Conservation (phyloP, 2,888 invertebrate genomes). For the Dascillus cervinus region DNA sequence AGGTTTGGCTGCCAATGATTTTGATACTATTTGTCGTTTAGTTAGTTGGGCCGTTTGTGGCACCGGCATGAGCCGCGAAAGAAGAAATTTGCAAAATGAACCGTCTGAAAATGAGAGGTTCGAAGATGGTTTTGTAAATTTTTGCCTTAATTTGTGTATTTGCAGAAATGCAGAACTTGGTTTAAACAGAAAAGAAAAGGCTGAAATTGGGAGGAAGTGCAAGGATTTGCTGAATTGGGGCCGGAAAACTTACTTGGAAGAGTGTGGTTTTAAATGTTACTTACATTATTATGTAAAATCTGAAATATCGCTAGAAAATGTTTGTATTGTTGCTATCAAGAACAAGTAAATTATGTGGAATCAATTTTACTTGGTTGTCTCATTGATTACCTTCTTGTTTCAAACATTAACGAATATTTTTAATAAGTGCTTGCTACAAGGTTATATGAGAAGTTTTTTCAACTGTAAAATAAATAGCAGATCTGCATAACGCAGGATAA, state of each 20-base stretch:
- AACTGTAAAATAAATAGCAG: too few species aligned
- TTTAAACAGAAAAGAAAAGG: constrained; percentile 45
- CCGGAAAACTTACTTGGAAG: constrained; percentile 54
- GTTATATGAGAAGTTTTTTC: too few species aligned
- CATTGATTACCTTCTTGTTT: too few species aligned
- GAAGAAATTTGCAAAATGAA: constrained; percentile 13
- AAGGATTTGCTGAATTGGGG: constrained; percentile 75
- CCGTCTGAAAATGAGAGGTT: neutral
- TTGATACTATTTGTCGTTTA: constrained; percentile 69
- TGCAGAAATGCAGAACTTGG: constrained; percentile 32
- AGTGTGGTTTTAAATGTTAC: constrained; percentile 50
- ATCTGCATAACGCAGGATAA: too few species aligned
- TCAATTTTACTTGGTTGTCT: too few species aligned
- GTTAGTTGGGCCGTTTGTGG: constrained; percentile 90
- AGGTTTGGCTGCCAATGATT: constrained; percentile 54
- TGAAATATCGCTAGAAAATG: constrained; percentile 68
- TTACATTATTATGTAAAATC: constrained; percentile 59
- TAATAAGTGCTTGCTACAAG: too few species aligned
- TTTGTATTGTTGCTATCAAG: constrained; percentile 60
- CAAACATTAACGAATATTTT: too few species aligned
- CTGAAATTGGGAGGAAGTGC: constrained; percentile 61
- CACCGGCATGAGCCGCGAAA: constrained; percentile 51
- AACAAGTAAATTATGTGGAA: too few species aligned
- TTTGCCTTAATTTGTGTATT: constrained; percentile 1
- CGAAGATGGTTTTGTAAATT: constrained; percentile 1